Conservation (phyloP, 1,140 invertebrate species). For the Helicoverpa zea region DNA sequence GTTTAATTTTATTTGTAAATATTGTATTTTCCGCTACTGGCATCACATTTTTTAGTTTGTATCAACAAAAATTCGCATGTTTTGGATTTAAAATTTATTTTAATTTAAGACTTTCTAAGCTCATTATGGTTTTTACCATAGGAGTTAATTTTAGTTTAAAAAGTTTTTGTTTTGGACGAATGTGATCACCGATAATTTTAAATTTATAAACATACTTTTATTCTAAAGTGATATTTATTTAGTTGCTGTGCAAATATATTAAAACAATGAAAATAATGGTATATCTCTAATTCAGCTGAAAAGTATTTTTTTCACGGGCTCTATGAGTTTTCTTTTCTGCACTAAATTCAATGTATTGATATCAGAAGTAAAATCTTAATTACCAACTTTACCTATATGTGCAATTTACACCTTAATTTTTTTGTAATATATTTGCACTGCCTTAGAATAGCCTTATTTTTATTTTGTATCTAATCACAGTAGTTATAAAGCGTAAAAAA, state of each 20-base stretch:
- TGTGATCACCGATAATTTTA: conserved; percentile 75
- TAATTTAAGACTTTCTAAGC: not conserved
- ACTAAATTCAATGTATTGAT: too few relatives aligned
- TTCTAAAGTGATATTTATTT: conserved; percentile 55
- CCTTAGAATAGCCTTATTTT: conserved; percentile 13
- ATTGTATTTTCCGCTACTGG: conserved; percentile 29
- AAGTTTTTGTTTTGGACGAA: conserved; percentile 65
- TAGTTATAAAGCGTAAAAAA: not conserved
- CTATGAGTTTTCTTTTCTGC: not conserved
- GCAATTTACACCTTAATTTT: not conserved
- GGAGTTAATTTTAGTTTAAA: not conserved
- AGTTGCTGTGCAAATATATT: conserved; percentile 30
- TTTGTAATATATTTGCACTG: conserved; percentile 22
- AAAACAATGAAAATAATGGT: not conserved
- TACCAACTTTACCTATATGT: too few relatives aligned
- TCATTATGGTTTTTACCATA: too few relatives aligned
- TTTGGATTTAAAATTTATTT: conserved; percentile 11
- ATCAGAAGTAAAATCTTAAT: too few relatives aligned
- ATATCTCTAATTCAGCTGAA: not conserved
- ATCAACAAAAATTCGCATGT: not conserved
- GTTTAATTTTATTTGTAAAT: conserved; percentile 46
- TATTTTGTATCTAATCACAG: not conserved
- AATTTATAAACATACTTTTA: conserved; percentile 45
- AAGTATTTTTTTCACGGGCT: not conserved
- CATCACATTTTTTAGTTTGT: conserved; percentile 10